Percentiles rank a stretch among this genome's conserved stretches.
phyloP scores from a whole-genome alignment of 2,888 invertebrate species.

The Drosophila limbata region DNA sequence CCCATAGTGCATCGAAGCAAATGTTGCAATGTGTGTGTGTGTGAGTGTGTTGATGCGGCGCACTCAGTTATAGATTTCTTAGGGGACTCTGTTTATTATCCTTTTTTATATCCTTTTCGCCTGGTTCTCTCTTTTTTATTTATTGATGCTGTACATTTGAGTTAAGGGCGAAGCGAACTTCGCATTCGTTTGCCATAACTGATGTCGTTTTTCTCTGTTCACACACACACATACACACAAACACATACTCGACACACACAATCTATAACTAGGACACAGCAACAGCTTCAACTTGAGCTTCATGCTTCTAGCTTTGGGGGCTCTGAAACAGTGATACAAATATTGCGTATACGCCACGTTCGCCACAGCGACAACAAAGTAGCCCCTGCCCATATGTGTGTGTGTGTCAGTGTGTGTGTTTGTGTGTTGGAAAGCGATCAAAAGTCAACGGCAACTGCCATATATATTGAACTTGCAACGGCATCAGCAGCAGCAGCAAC shows the following conservation, averaged over 20 bases:
- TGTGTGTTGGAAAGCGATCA: conserved; percentile 62
- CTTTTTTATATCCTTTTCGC: conserved; percentile 80
- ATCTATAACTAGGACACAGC: conserved; percentile 55
- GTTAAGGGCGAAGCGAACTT: conserved; percentile 73
- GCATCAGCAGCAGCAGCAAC: conserved; percentile 23
- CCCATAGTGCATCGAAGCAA: conserved; percentile 4
- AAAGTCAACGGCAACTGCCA: conserved; percentile 76
- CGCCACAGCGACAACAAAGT: conserved; percentile 62
- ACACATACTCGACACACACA: conserved; percentile 8
- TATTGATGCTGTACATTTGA: conserved; percentile 81
- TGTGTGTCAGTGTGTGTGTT: conserved; percentile 12
- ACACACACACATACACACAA: conserved; percentile 7
- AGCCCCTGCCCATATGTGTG: conserved; percentile 57
- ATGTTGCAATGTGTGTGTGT: conserved; percentile 45
- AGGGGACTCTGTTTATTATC: conserved; percentile 79
- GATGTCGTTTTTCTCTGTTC: conserved; percentile 72
- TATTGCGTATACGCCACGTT: conserved; percentile 77
- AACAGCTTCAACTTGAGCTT: conserved; percentile 30
- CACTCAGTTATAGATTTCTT: conserved; percentile 80
- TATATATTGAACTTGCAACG: conserved; percentile 59
- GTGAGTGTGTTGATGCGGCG: conserved; percentile 61
- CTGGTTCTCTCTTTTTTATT: conserved; percentile 65
- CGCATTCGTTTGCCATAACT: conserved; percentile 81
- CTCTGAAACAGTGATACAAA: conserved; percentile 66
- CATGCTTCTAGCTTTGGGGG: conserved; percentile 30